A percentile compares a stretch with the other conserved stretches of the same genome.
Evolutionary conservation across 2,888 invertebrate species (phyloP).

Genomic region (Acholoe squamosa): DNA sequence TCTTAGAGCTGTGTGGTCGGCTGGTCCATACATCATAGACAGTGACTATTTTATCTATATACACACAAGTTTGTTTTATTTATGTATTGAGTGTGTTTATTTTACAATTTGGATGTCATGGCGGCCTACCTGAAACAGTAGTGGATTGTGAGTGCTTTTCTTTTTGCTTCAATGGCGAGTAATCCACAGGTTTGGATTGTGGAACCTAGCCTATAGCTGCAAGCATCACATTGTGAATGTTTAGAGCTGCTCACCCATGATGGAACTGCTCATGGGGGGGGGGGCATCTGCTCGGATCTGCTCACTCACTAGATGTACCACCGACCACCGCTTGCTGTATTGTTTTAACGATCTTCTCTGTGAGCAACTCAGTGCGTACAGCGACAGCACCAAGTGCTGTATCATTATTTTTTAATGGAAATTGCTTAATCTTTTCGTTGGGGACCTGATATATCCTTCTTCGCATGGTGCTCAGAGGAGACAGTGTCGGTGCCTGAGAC

Average conservation of each 20-base stretch:
- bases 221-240: no score
- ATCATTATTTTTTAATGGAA: not conserved
- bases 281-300: no score
- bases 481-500: conserved; percentile 3
- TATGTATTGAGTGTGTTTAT: conserved; percentile 22
- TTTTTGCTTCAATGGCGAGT: not conserved
- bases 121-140: not conserved
- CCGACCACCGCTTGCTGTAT: no score
- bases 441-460: not conserved
- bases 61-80: conserved; percentile 17
- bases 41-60: not conserved
- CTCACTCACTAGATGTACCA: no score
- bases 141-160: not conserved
- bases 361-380: not conserved
- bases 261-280: no score
- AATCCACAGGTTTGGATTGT: no score
- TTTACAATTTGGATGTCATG: conserved; percentile 34
- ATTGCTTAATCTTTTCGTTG: conserved; percentile 14
- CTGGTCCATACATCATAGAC: not conserved
- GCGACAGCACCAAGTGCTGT: not conserved
- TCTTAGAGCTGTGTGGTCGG: not conserved
- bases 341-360: no score
- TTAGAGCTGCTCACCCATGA: no score
- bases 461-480: conserved; percentile 35
- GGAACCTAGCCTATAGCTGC: no score